phyloP scores from a whole-genome alignment of 1,140 invertebrate genomes.

The Lepidurus packardi region DNA sequence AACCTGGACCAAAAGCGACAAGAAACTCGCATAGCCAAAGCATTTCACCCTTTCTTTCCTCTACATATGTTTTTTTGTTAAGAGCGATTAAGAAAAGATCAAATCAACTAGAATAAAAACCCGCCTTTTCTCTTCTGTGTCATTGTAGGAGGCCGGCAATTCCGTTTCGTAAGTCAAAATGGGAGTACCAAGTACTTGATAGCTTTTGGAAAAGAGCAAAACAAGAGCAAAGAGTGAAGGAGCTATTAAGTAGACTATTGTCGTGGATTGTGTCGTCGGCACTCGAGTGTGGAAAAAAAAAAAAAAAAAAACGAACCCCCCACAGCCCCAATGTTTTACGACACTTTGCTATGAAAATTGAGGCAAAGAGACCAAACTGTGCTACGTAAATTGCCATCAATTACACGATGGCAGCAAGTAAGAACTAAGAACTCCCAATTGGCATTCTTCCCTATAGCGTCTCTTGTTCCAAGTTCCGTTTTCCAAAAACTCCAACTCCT shows the following conservation, averaged over 20 bases:
- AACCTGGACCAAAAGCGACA: not conserved
- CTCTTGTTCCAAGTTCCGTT: not conserved
- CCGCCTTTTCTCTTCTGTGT: not conserved
- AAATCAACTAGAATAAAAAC: not conserved
- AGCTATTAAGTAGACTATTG: not conserved
- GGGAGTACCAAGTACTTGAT: not conserved
- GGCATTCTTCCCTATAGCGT: slow-evolving; percentile 1
- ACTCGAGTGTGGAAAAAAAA: not conserved
- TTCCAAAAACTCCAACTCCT: not conserved
- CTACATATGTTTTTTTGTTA: not conserved
- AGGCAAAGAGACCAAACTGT: not conserved
- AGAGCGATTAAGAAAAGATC: not conserved
- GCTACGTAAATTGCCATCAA: slow-evolving; percentile 15
- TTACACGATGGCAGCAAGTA: slow-evolving; percentile 14
- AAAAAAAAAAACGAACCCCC: not conserved
- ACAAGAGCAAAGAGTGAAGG: not conserved
- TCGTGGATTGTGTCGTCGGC: not conserved
- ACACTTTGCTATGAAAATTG: slow-evolving; percentile 16
- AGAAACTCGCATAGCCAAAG: not conserved
- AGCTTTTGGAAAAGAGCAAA: not conserved
- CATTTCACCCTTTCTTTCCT: not conserved
- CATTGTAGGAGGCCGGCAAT: not conserved
- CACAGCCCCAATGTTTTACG: slow-evolving; percentile 17
- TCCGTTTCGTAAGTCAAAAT: not conserved
- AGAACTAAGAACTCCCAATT: slow-evolving; percentile 1